These are phyloP conservation scores for Acanthochromis polyacanthus DNA, from an alignment of 2,113 vertebrate genomes.

Conservation along the genomic window DNA sequence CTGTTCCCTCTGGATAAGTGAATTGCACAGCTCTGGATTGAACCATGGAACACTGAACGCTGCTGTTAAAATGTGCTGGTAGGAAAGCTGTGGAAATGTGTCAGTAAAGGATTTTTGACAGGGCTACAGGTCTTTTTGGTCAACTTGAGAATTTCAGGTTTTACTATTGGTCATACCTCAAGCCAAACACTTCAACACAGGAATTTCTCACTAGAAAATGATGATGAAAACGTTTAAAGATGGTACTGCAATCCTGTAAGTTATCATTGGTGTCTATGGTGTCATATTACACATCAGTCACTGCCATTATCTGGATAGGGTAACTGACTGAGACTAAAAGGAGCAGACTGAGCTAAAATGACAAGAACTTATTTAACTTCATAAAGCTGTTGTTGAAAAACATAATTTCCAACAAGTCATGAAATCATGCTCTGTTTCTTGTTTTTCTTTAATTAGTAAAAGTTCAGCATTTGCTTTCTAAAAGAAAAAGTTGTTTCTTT, in stretches of 20 bases:
- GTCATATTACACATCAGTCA: constrained; percentile 5
- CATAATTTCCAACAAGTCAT: too few species aligned
- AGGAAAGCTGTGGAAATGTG: constrained; percentile 65
- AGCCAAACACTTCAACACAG: constrained; percentile 23
- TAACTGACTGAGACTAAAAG: too few species aligned
- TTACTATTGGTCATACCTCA: constrained; percentile 22
- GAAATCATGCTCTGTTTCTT: too few species aligned
- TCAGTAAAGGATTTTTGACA: constrained; percentile 32
- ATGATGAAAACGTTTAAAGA: constrained; percentile 8
- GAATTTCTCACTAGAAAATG: constrained; percentile 12
- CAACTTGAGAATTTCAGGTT: constrained; percentile 30
- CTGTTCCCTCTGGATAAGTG: constrained; percentile 53
- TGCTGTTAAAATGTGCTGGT: constrained; percentile 59
- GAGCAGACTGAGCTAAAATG: too few species aligned
- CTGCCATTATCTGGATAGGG: too few species aligned
- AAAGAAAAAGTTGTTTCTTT: too few species aligned
- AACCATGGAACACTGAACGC: constrained; percentile 59
- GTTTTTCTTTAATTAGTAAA: too few species aligned
- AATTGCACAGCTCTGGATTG: constrained; percentile 40
- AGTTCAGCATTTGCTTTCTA: too few species aligned
- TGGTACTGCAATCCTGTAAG: constrained; percentile 6
- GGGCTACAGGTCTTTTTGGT: constrained; percentile 41
- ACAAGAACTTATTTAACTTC: too few species aligned
- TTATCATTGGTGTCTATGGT: constrained; percentile 22
- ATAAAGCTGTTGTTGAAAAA: too few species aligned